Conservation (phyloP, 1,140 invertebrate genomes). For the Cydia pomonella region DNA sequence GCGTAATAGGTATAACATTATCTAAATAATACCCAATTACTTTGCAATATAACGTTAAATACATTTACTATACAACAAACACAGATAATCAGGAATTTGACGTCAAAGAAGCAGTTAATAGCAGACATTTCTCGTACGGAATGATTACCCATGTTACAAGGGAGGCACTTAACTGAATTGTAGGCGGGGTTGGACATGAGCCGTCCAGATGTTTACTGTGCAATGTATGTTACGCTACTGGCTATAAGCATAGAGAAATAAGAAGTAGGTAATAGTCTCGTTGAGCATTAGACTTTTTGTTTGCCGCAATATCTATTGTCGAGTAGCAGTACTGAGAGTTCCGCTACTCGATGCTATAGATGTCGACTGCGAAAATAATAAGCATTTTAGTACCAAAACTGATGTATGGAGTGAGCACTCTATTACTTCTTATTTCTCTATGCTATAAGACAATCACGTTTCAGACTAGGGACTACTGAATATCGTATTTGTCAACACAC, state of each 20-base stretch:
- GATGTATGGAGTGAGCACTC: no score
- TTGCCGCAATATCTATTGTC: no score
- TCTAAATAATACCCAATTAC: not conserved
- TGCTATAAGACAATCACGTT: not conserved
- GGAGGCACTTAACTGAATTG: not conserved
- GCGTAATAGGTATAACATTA: not conserved
- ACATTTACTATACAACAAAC: slow-evolving; percentile 2
- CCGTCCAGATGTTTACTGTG: not conserved
- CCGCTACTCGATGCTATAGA: no score
- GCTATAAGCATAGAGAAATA: no score
- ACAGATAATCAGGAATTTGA: slow-evolving; percentile 2
- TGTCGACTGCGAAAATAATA: no score
- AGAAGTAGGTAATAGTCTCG: no score
- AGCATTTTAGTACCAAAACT: no score
- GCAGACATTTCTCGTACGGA: not conserved
- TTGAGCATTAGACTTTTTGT: no score
- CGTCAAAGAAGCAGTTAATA: slow-evolving; percentile 6
- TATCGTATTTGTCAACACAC: no score
- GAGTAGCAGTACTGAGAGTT: no score
- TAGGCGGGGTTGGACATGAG: slow-evolving; percentile 1
- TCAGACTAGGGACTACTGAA: not conserved
- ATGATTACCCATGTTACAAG: not conserved
- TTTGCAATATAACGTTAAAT: slow-evolving; percentile 1
- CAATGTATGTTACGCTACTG: not conserved
- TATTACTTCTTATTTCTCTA: no score